Evolutionary conservation across 1,140 invertebrate species (phyloP).

Genomic region (Melipona quadrifasciata): DNA sequence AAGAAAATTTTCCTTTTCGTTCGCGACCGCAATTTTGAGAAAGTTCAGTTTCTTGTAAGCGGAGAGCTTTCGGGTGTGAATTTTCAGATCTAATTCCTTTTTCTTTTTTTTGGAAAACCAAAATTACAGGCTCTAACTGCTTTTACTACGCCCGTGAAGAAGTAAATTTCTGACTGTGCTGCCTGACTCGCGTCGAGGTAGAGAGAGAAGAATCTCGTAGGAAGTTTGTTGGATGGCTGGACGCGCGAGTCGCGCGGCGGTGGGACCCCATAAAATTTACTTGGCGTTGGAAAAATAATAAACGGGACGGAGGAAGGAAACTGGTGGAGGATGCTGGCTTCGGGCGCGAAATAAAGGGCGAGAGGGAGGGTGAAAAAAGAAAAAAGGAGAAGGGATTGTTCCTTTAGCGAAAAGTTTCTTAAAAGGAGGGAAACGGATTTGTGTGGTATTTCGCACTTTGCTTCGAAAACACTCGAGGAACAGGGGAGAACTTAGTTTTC

Average conservation of each 20-base stretch:
- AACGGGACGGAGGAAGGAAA: not conserved
- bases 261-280: not conserved
- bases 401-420: not conserved
- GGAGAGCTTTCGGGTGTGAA: no score
- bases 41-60: no score
- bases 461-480: not conserved
- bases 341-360: not conserved
- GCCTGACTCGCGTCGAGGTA: not conserved
- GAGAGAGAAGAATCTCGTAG: not conserved
- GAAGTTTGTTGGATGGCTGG: not conserved
- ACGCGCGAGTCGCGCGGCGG: not conserved
- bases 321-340: not conserved
- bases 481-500: conserved; percentile 17
- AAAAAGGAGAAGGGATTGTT: not conserved
- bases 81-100: no score
- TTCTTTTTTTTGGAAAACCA: not conserved
- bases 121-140: no score
- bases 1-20: no score
- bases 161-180: no score
- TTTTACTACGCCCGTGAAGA: not conserved
- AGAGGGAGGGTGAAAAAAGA: not conserved
- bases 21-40: no score
- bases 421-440: not conserved
- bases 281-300: conserved; percentile 6
- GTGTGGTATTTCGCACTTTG: conserved; percentile 18